A percentile compares a stretch with the other conserved stretches of the same genome.
phyloP scores from a whole-genome alignment of 2,797 vertebrate genomes.

The Semaprochilodus insignis region DNA sequence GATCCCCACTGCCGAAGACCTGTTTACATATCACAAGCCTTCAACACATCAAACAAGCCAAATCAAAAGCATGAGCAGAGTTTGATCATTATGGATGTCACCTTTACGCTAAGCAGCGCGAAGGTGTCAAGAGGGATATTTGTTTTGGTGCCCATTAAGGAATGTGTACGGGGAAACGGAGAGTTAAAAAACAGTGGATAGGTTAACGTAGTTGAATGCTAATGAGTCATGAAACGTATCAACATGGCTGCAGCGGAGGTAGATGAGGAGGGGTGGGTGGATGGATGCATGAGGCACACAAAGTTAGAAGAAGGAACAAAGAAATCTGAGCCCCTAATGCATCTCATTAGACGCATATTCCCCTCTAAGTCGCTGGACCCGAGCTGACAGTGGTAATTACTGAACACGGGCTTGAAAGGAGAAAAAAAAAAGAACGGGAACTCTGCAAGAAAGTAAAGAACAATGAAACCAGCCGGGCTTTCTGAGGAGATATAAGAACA shows the following conservation, averaged over 20 bases:
- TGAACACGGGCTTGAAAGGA: background rate
- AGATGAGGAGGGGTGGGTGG: background rate
- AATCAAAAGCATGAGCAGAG: background rate
- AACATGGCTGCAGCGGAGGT: background rate
- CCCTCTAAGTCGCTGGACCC: slow-evolving; percentile 1
- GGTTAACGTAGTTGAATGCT: background rate
- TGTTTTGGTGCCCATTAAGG: slow-evolving; percentile 11
- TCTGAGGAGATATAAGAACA: slow-evolving; percentile 13
- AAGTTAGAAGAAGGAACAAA: background rate
- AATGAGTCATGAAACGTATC: background rate
- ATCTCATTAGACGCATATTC: slow-evolving; percentile 2
- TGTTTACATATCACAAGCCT: slow-evolving; percentile 4
- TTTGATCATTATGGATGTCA: background rate
- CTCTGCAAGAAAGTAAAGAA: background rate
- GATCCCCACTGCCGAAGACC: background rate
- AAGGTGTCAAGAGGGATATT: background rate
- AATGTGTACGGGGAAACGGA: background rate
- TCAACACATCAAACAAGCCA: background rate
- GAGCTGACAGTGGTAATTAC: slow-evolving; percentile 24
- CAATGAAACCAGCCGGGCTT: background rate
- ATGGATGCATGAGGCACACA: background rate
- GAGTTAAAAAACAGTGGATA: slow-evolving; percentile 1
- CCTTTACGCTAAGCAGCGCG: background rate
- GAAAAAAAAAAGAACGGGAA: slow-evolving; percentile 1
- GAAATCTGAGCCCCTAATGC: background rate